Evolutionary conservation across 1,140 invertebrate genomes (phyloP), one percentile per base, ranked within the genome.

Genomic region (Zaprionus ghesquierei): DNA sequence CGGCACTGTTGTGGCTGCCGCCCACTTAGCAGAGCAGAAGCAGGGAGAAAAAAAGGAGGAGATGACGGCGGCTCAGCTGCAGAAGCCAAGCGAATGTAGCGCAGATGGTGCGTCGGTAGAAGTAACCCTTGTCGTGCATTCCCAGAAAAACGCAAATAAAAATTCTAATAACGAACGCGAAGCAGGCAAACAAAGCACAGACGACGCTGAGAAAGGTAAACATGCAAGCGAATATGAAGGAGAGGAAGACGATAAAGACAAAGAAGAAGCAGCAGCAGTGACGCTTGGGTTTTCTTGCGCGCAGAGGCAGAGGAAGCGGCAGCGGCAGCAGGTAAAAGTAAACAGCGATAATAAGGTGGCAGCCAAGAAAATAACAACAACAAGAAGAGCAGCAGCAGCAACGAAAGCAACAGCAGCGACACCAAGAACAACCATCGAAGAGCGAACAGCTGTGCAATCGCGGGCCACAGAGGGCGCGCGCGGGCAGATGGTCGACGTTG

Each of bases 161-260:
- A 81, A 75, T 81, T 76, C 84, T 87, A 86, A 86, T 86, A 82
- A 86, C 75, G 81, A 69, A 63, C 69, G 33, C 60, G 66, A 74
- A 69, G 71, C 65, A 74, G 33, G 65, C 25, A 38, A 74, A 53
- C 65, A 74, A 74, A 69, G 27, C 50, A 33, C 25, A 53, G 31
- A 38, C 53, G 41, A 50, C 51, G 61, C 60, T 33, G 59, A 60
- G 38, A 50, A 73, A 72, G 62, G 60, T 74, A 73, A 76, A 72
- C 68, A 77, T 56, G 76, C 61, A 75, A 65, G 25, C 33, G 69
- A 50, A 60, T 27, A 63, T 33, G 54, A 25, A 69, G 46, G 20
- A 49, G 25, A 59, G 27, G 44, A 55, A 68, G 38, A 59, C 58
- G 58, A 62, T 10, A n/a, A 62, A 50, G 38, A 58, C 20, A 33